Base-by-base conservation (phyloP, 2,113 vertebrate species). In the Glareola pratincola region DNA sequence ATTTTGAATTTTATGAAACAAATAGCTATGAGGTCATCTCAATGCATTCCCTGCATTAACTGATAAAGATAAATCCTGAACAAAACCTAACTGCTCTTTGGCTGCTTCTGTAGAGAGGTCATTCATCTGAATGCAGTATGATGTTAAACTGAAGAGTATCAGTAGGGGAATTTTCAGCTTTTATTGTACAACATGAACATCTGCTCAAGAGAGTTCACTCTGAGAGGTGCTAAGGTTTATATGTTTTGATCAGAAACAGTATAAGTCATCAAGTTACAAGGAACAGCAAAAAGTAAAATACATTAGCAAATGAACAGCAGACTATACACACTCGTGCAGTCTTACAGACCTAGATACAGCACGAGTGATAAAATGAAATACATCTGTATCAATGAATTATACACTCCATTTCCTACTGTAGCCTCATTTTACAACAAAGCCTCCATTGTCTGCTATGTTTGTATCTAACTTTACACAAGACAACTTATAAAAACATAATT, bases 51-150 rank as follows among this genome's bases (percentile, higher is more conserved):
- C 75, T 45, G 72, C 87, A 93, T 80, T 71, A 93, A 62, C 56
- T 94, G 24, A 66, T 43, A 84, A 89, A 96, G 85, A 92, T 84
- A 45, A 76, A 87, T 92, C 43, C 62, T 90, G 50, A 95, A 92
- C 51, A 77, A 88, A 97, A 96, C 91, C 77, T 59, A 73, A 13
- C 39, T 71, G 41, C 36, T 90, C 47, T 56, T 29, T 20, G 26
- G 29, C 39, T 81, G 41, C 64, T 60, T 69, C 51, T 77, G 30
- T 34, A 36, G 43, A 67, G 54, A 67, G 68, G 83, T 62, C 56
- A 62, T 23, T 87, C n/a, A 57, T 72, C 21, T 73, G 59, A 74
- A 95, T 24, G 43, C 56, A 77, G 53, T 16, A 43, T 14, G 22
- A 24, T 67, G 27, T 54, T 84, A 43, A 50, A 56, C 30, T 62